Percentiles rank a stretch among this genome's conserved stretches.
Evolutionary conservation across 2,113 vertebrate species (phyloP).

Genomic region (Bubalus kerabau): DNA sequence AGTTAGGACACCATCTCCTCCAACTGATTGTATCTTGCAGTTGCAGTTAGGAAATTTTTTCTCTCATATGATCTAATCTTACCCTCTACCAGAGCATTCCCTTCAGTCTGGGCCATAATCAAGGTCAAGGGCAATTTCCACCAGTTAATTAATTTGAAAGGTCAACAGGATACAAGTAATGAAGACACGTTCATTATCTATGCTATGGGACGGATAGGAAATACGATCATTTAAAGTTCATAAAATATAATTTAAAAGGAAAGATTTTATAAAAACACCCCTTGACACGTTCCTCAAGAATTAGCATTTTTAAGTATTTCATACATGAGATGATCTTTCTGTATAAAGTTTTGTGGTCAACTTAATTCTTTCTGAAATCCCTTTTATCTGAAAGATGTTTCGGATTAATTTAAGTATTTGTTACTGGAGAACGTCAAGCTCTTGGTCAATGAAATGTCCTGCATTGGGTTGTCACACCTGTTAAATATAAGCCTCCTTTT

Average conservation of each 20-base stretch:
- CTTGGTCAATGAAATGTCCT: slow-evolving; percentile 79
- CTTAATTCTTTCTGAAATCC: slow-evolving; percentile 75
- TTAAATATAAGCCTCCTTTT: slow-evolving; percentile 84
- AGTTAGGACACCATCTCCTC: neutral
- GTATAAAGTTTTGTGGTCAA: slow-evolving; percentile 67
- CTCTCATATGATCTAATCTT: neutral
- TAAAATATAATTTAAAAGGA: neutral
- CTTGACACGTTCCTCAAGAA: slow-evolving; percentile 71
- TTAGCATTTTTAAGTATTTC: slow-evolving; percentile 70
- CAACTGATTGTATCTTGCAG: neutral
- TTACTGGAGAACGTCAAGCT: slow-evolving; percentile 83
- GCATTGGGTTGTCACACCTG: slow-evolving; percentile 82
- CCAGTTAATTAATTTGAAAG: neutral
- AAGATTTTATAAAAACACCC: neutral
- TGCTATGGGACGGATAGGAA: neutral
- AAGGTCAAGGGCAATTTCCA: neutral
- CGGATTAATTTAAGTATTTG: slow-evolving; percentile 85
- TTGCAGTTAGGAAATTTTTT: neutral
- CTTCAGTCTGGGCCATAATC: neutral
- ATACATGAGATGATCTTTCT: slow-evolving; percentile 61
- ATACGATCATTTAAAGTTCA: neutral
- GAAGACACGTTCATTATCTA: neutral
- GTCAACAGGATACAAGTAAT: neutral
- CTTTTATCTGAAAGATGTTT: slow-evolving; percentile 82
- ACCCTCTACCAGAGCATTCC: too few relatives aligned